A percentile compares a stretch with the other conserved stretches of the same genome.
These are phyloP conservation scores for Phataginus tetradactyla DNA, from an alignment of 2,797 vertebrate species.

Conservation along the genomic window DNA sequence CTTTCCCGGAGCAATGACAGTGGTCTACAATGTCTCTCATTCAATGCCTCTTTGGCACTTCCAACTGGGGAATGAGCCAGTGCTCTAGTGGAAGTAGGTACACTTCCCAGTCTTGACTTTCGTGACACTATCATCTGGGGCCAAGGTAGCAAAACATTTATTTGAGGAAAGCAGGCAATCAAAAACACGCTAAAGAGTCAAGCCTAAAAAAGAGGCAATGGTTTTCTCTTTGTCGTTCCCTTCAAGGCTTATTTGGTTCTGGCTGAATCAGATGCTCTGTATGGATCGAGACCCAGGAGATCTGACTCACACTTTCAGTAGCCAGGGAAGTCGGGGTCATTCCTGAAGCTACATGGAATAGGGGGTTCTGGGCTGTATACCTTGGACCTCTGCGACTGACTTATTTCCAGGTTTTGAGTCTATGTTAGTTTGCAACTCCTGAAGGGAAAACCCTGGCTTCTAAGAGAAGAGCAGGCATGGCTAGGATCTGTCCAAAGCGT, in stretches of 20 bases:
- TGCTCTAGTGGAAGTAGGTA: background rate
- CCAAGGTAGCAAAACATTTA: background rate
- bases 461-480: background rate
- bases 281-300: background rate
- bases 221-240: background rate
- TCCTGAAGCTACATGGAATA: background rate
- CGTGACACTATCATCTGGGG: background rate
- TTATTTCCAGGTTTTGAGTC: background rate
- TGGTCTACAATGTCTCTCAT: background rate
- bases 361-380: background rate
- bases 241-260: background rate
- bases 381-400: background rate
- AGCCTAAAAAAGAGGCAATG: background rate
- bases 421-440: background rate
- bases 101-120: background rate
- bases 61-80: constrained; percentile 46
- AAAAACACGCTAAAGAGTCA: background rate
- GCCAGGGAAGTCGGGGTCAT: background rate
- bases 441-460: background rate
- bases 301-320: background rate
- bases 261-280: background rate
- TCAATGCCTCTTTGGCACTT: background rate
- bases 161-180: background rate
- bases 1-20: background rate
- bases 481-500: background rate